Percentiles rank a stretch among this genome's conserved stretches.
Conservation (phyloP, 2,797 vertebrate species). For the Catostomus latipinnis region DNA sequence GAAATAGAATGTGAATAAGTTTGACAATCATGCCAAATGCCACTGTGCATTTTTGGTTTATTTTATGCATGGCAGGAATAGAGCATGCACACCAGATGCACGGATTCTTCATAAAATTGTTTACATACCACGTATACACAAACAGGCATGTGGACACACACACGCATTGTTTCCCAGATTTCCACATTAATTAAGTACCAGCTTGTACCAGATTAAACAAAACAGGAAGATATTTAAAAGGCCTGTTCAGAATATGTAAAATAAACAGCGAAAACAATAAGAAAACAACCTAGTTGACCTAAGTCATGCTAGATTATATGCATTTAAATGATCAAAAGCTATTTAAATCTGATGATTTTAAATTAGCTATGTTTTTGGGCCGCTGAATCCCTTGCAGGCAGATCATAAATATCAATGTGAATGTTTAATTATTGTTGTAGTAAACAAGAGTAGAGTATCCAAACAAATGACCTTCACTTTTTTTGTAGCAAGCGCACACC, state of each 20-base stretch:
- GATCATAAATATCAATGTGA: background rate
- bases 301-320: background rate
- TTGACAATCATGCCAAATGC: background rate
- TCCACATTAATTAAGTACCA: background rate
- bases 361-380: background rate
- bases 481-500: slow-evolving; percentile 16
- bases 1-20: too few species aligned
- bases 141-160: background rate
- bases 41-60: background rate
- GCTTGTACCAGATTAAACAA: too few species aligned
- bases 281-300: background rate
- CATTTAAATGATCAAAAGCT: background rate
- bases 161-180: background rate
- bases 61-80: background rate
- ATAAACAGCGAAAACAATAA: background rate
- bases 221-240: background rate
- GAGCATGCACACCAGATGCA: background rate
- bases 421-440: slow-evolving; percentile 33
- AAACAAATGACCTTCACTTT: slow-evolving; percentile 35
- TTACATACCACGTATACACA: background rate
- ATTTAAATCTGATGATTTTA: slow-evolving; percentile 10
- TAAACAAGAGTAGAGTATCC: slow-evolving; percentile 15
- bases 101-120: background rate
- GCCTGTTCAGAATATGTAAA: background rate
- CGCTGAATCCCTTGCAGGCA: background rate